A percentile compares a stretch with the other conserved stretches of the same genome.
Evolutionary conservation across 2,797 vertebrate genomes (phyloP).

Genomic region (Danio aesculapii): DNA sequence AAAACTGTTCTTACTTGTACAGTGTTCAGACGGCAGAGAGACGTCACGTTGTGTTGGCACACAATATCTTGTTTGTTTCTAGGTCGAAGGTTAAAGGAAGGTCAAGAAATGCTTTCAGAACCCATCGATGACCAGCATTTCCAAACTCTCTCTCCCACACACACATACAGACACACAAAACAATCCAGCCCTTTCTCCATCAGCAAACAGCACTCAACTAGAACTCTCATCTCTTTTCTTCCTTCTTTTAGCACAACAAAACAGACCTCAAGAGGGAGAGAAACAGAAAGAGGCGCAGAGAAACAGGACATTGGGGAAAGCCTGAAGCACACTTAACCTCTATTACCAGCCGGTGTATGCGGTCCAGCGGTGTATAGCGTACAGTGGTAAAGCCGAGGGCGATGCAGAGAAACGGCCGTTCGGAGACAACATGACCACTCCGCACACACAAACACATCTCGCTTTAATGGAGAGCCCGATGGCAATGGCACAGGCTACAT

Average conservation of each 20-base stretch:
- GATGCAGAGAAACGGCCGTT: slow-evolving; percentile 8
- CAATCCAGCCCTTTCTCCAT: not conserved
- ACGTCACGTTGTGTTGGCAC: no score
- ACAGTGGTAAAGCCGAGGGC: slow-evolving; percentile 17
- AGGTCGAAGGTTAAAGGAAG: slow-evolving; percentile 27
- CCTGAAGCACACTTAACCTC: slow-evolving; percentile 56
- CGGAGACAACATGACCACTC: slow-evolving; percentile 21
- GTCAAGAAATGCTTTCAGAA: slow-evolving; percentile 6
- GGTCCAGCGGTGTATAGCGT: not conserved
- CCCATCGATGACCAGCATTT: not conserved
- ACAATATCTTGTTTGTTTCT: slow-evolving; percentile 38
- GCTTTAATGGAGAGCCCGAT: slow-evolving; percentile 24
- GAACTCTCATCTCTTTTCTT: slow-evolving; percentile 21
- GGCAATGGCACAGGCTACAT: slow-evolving; percentile 29
- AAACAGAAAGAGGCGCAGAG: slow-evolving; percentile 28
- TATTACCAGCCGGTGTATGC: slow-evolving; percentile 17
- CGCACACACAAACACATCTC: slow-evolving; percentile 11
- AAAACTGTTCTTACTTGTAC: no score
- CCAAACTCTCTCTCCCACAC: not conserved
- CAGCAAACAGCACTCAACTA: slow-evolving; percentile 16
- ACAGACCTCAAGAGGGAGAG: slow-evolving; percentile 21
- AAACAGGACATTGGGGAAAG: slow-evolving; percentile 25
- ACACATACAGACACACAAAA: slow-evolving; percentile 10
- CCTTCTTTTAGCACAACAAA: slow-evolving; percentile 18
- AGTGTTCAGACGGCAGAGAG: no score